Percentiles rank a stretch among this genome's conserved stretches.
Conservation (phyloP, 35 echinoderm and acorn worm genomes). For the Strongylocentrotus purpuratus region DNA sequence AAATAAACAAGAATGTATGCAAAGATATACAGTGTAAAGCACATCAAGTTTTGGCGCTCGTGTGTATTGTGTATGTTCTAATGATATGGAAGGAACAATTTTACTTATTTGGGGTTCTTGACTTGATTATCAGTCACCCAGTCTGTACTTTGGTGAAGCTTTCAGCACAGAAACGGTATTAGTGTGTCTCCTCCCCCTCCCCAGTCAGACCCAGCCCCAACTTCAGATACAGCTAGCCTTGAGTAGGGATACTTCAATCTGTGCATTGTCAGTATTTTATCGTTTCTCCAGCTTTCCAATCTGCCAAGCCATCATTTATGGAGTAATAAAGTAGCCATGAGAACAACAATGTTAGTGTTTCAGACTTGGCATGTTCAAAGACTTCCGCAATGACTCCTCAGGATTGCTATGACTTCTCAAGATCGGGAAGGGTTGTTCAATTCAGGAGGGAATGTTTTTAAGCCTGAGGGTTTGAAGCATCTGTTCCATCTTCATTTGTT, state of each 20-base stretch:
- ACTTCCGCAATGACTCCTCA: not conserved
- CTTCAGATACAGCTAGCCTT: not conserved
- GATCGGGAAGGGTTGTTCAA: not conserved
- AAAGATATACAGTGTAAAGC: too few species aligned
- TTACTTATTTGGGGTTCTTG: too few species aligned
- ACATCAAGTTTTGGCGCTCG: too few species aligned
- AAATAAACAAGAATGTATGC: too few species aligned
- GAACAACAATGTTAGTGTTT: constrained; percentile 10
- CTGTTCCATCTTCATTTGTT: not conserved
- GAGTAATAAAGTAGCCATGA: not conserved
- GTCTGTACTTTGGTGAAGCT: too few species aligned
- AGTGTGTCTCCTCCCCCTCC: too few species aligned
- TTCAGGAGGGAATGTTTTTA: not conserved
- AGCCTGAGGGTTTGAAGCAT: not conserved
- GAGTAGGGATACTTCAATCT: not conserved
- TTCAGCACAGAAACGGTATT: too few species aligned
- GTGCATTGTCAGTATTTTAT: not conserved
- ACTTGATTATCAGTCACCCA: too few species aligned
- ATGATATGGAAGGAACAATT: too few species aligned
- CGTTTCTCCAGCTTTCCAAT: not conserved
- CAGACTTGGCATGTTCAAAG: not conserved
- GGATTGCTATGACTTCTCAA: not conserved
- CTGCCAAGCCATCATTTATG: not conserved
- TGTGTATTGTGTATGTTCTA: too few species aligned
- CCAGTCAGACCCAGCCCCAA: too few species aligned